phyloP scores from a whole-genome alignment of 2,113 vertebrate genomes.

The Dasyprocta punctata region DNA sequence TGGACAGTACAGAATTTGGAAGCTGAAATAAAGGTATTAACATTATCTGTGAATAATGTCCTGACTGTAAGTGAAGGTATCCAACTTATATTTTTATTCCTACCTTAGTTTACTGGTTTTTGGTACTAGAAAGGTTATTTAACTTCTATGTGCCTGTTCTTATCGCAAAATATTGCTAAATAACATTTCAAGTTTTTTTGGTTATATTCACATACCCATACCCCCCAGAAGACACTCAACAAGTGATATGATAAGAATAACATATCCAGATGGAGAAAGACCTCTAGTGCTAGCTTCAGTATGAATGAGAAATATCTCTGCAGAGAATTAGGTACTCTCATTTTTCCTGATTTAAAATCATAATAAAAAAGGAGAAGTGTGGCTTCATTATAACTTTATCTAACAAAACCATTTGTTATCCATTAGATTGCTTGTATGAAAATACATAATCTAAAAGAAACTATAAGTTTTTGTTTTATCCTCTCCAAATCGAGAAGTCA shows the following conservation, averaged over 20 bases:
- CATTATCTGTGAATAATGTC: background rate
- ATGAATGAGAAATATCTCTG: background rate
- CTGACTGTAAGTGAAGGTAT: background rate
- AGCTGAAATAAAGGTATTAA: background rate
- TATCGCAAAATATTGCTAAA: background rate
- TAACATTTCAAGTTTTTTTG: background rate
- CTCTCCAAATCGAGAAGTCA: background rate
- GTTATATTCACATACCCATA: background rate
- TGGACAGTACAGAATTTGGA: background rate
- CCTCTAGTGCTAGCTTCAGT: background rate
- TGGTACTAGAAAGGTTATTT: background rate
- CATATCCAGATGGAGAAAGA: background rate
- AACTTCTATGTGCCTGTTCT: background rate
- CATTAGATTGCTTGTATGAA: background rate
- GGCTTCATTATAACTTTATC: background rate
- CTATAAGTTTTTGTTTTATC: background rate
- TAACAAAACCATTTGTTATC: background rate
- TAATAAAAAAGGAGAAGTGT: background rate
- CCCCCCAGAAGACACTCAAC: background rate
- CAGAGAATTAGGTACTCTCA: background rate
- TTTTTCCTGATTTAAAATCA: slow-evolving; percentile 23
- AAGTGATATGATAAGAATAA: background rate
- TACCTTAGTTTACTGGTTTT: background rate
- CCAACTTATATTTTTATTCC: background rate
- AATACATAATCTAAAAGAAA: background rate